These are phyloP conservation scores for Aurelia aurita complex sp. Pacific DNA, from an alignment of 30 jellyfish, hydroid and myxozoan species.

Conservation along the genomic window DNA sequence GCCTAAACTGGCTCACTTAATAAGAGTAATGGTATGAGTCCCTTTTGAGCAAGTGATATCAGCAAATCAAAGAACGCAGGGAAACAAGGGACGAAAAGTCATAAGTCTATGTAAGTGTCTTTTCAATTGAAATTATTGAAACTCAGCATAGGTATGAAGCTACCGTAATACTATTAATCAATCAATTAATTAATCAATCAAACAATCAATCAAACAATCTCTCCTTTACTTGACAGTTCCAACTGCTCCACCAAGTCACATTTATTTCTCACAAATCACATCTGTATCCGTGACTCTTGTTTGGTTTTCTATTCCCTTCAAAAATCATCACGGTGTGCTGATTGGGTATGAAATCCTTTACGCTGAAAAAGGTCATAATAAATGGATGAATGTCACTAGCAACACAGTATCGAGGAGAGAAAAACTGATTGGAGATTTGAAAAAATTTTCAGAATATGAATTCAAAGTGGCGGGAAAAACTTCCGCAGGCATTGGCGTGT, in stretches of 20 bases:
- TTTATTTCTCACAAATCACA: background rate
- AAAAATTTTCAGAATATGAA: background rate
- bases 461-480: conserved; percentile 32
- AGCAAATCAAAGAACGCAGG: too few relatives aligned
- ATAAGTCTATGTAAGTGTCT: too few relatives aligned
- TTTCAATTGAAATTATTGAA: too few relatives aligned
- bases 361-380: background rate
- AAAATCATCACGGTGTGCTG: conserved; percentile 22
- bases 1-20: too few relatives aligned
- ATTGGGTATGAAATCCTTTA: conserved; percentile 18
- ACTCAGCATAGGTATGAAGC: too few relatives aligned
- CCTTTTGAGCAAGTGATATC: too few relatives aligned
- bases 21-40: too few relatives aligned
- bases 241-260: conserved; percentile 6
- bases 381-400: conserved; percentile 19
- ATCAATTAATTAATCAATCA: too few relatives aligned
- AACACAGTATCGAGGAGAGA: conserved; percentile 5
- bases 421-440: background rate
- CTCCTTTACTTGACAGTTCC: conserved; percentile 10
- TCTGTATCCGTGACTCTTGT: conserved; percentile 20
- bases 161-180: too few relatives aligned
- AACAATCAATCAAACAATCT: background rate
- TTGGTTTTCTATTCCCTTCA: conserved; percentile 29
- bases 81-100: too few relatives aligned
- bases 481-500: conserved; percentile 29